Conservation (phyloP, 2,888 invertebrate genomes). For the Papilio protenor region DNA sequence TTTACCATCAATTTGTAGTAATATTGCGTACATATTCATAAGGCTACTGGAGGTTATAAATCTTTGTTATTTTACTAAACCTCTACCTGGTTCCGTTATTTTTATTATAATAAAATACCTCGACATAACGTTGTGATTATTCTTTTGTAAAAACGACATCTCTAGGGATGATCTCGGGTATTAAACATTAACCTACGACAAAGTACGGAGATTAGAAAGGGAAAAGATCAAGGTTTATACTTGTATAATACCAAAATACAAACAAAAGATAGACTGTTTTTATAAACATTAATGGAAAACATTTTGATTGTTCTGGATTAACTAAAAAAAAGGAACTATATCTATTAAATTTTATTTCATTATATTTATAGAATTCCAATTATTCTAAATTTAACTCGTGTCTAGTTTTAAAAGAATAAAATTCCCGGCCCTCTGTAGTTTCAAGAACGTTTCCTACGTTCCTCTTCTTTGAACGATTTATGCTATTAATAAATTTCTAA, state of each 20-base stretch:
- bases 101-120: not conserved
- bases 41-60: not conserved
- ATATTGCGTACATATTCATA: not conserved
- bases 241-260: not conserved
- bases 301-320: too few relatives aligned
- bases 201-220: not conserved
- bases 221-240: not conserved
- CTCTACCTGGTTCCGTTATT: not conserved
- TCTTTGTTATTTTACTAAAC: not conserved
- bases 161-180: slow-evolving; percentile 10
- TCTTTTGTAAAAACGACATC: slow-evolving; percentile 3
- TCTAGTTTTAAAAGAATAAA: not conserved
- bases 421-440: not conserved
- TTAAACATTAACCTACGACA: slow-evolving; percentile 22
- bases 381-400: not conserved
- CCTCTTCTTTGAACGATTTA: not conserved
- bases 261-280: not conserved
- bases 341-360: not conserved
- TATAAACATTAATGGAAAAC: too few relatives aligned
- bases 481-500: slow-evolving; percentile 7
- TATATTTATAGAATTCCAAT: not conserved
- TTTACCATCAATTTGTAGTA: not conserved
- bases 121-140: not conserved
- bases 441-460: not conserved
- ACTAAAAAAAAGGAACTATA: not conserved